These are phyloP conservation scores for Rotaria sp. DNA, from an alignment of 2,888 invertebrate species.

Conservation along the genomic window DNA sequence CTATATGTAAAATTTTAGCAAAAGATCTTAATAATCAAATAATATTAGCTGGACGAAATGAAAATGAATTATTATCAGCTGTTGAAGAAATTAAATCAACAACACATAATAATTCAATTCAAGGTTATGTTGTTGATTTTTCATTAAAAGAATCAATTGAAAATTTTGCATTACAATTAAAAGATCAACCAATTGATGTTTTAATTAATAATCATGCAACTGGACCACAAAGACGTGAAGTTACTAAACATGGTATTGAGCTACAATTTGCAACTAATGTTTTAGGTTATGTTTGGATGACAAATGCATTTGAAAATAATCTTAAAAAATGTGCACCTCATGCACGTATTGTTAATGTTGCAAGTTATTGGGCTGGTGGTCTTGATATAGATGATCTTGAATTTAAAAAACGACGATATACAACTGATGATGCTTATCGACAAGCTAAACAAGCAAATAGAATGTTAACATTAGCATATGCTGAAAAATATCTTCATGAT, in stretches of 20 bases:
- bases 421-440: not conserved
- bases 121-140: constrained; percentile 25
- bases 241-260: not conserved
- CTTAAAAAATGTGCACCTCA: not conserved
- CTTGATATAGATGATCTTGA: constrained; percentile 23
- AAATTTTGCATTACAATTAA: not conserved
- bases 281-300: constrained; percentile 3
- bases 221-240: not conserved
- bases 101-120: not conserved
- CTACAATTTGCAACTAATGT: not conserved
- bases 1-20: not conserved
- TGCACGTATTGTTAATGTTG: constrained; percentile 22
- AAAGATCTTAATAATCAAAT: not conserved
- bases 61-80: not conserved
- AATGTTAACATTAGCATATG: constrained; percentile 20
- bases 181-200: not conserved
- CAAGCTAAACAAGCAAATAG: constrained; percentile 26
- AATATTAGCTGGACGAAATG: not conserved
- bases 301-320: not conserved
- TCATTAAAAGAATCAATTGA: not conserved
- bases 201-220: constrained; percentile 25
- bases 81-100: not conserved
- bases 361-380: constrained; percentile 22
- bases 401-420: not conserved
- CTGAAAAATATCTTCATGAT: not conserved